A percentile compares a stretch with the other conserved stretches of the same genome.
These are phyloP conservation scores for Melieria omissa DNA, from an alignment of 2,888 invertebrate genomes.

Conservation along the genomic window DNA sequence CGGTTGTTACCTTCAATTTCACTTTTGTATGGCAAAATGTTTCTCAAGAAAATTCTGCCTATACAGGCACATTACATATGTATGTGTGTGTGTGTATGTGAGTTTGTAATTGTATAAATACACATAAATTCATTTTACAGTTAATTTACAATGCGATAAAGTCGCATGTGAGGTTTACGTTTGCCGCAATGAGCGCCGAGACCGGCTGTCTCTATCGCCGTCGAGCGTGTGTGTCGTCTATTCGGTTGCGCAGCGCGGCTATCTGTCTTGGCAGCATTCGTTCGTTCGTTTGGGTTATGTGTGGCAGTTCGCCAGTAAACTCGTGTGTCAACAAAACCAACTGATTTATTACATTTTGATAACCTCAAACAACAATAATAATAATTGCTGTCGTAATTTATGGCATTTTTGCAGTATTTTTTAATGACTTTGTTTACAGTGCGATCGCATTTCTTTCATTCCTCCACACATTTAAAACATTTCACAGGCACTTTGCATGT, in stretches of 20 bases:
- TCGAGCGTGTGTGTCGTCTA: neutral
- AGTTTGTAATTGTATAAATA: too few species aligned
- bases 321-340: conserved; percentile 37
- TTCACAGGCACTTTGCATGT: too few species aligned
- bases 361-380: conserved; percentile 36
- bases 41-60: too few species aligned
- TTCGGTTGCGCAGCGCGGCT: neutral
- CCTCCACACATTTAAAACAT: too few species aligned
- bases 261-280: neutral
- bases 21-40: too few species aligned
- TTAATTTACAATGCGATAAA: conserved; percentile 28
- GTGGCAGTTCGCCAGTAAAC: neutral
- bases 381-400: conserved; percentile 37
- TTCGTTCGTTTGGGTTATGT: neutral
- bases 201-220: conserved; percentile 9
- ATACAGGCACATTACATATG: too few species aligned
- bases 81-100: too few species aligned
- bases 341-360: conserved; percentile 40
- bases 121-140: conserved; percentile 24
- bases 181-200: conserved; percentile 10
- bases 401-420: conserved; percentile 27
- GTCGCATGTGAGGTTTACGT: conserved; percentile 12
- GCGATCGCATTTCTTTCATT: too few species aligned
- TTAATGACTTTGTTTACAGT: conserved; percentile 30
- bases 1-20: too few species aligned